phyloP scores from a whole-genome alignment of 2,113 vertebrate species.

The Triplophysa dalaica region DNA sequence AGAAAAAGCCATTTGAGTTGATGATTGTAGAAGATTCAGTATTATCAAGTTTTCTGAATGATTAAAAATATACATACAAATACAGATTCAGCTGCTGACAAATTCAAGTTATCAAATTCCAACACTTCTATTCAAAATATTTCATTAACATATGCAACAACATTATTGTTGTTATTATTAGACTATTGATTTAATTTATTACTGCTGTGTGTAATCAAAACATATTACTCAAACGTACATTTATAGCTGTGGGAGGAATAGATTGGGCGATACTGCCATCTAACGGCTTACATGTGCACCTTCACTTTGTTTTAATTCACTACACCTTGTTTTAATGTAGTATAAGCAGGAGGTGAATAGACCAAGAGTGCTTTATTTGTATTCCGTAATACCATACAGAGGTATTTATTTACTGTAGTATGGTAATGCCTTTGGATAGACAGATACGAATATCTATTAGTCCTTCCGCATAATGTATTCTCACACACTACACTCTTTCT shows the following conservation, averaged over 20 bases:
- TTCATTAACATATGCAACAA: not conserved
- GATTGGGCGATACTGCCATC: conserved; percentile 24
- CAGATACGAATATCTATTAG: conserved; percentile 1
- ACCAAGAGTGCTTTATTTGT: conserved; percentile 43
- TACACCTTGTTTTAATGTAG: not conserved
- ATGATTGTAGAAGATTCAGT: not conserved
- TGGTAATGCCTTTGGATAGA: conserved; percentile 12
- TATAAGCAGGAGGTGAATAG: not conserved
- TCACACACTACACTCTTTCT: not conserved
- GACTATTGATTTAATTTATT: not conserved
- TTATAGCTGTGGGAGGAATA: not conserved
- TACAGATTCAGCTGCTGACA: too few species aligned
- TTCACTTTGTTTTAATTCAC: not conserved
- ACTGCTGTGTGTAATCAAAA: conserved; percentile 13
- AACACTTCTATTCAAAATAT: too few species aligned
- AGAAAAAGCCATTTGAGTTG: too few species aligned
- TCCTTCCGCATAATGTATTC: conserved; percentile 9
- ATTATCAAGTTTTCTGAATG: not conserved
- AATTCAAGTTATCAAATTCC: too few species aligned
- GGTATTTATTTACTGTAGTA: conserved; percentile 19
- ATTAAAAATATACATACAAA: too few species aligned
- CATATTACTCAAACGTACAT: not conserved
- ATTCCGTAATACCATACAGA: conserved; percentile 3
- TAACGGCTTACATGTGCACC: conserved; percentile 28
- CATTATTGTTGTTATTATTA: too few species aligned